phyloP scores from a whole-genome alignment of 2,113 vertebrate genomes.

The Chionomys nivalis region DNA sequence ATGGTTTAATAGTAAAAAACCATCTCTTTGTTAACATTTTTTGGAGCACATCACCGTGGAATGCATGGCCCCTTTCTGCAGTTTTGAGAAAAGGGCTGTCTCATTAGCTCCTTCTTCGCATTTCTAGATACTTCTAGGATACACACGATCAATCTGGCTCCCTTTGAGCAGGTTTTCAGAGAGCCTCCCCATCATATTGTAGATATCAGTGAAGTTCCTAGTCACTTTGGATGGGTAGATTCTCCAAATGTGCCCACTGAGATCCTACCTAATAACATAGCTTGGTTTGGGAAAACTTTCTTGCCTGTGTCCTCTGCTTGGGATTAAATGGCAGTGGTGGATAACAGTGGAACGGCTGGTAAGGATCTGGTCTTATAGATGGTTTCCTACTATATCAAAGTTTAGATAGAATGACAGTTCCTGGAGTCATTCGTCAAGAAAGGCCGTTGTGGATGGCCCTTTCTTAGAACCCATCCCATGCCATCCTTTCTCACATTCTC shows the following conservation, averaged over 20 bases:
- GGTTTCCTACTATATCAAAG: not conserved
- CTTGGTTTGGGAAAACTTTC: not conserved
- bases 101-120: conserved; percentile 58
- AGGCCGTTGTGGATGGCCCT: too few relatives aligned
- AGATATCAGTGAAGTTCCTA: not conserved
- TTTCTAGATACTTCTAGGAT: conserved; percentile 50
- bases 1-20: conserved; percentile 83
- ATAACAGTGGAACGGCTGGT: not conserved
- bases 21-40: conserved; percentile 80
- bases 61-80: conserved; percentile 69
- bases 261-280: not conserved
- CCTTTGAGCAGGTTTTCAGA: conserved; percentile 5
- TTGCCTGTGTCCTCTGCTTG: not conserved
- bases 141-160: not conserved
- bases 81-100: conserved; percentile 64
- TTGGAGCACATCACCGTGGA: conserved; percentile 76
- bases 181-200: not conserved
- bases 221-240: not conserved
- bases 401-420: not conserved
- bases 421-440: not conserved
- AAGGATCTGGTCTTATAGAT: not conserved
- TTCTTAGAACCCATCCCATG: not conserved
- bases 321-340: not conserved
- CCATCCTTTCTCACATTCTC: not conserved
- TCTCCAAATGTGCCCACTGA: conserved; percentile 20